phyloP scores from a whole-genome alignment of 2,888 invertebrate genomes.

The Stenodera caucasica region DNA sequence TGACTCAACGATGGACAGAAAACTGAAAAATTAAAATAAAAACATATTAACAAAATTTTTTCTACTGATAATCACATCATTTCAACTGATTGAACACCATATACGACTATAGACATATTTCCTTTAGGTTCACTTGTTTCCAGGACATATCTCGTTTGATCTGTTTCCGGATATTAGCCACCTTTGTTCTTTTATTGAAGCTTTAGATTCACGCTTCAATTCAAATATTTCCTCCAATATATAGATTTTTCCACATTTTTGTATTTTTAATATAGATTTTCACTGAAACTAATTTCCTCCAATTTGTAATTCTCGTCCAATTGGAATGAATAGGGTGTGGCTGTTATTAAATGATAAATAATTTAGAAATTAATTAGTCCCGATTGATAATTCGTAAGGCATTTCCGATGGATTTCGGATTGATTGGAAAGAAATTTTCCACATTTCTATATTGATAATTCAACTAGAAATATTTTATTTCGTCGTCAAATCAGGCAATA shows the following conservation, averaged over 20 bases:
- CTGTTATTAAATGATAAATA: constrained; percentile 3
- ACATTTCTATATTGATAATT: too few species aligned
- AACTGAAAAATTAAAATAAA: constrained; percentile 37
- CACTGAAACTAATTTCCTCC: too few species aligned
- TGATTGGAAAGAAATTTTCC: too few species aligned
- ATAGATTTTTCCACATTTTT: too few species aligned
- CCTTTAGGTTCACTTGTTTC: constrained; percentile 18
- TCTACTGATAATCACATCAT: constrained; percentile 16
- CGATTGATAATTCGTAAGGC: background rate
- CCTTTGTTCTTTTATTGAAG: constrained; percentile 5
- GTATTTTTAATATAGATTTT: too few species aligned
- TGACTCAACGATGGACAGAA: constrained; percentile 50
- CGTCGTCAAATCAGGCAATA: background rate
- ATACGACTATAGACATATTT: constrained; percentile 12
- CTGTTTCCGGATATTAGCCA: constrained; percentile 32
- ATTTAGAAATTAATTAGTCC: constrained; percentile 1
- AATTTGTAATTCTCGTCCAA: too few species aligned
- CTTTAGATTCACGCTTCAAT: background rate
- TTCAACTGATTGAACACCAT: constrained; percentile 23
- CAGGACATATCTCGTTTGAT: constrained; percentile 30
- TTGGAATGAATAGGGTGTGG: constrained; percentile 1
- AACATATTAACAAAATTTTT: too few species aligned
- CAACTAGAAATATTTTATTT: too few species aligned
- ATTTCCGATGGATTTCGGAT: background rate
- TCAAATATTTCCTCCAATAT: background rate